Percentiles rank a stretch among this genome's conserved stretches.
These are phyloP conservation scores for Equus quagga DNA, from an alignment of 2,113 vertebrate species.

Conservation along the genomic window DNA sequence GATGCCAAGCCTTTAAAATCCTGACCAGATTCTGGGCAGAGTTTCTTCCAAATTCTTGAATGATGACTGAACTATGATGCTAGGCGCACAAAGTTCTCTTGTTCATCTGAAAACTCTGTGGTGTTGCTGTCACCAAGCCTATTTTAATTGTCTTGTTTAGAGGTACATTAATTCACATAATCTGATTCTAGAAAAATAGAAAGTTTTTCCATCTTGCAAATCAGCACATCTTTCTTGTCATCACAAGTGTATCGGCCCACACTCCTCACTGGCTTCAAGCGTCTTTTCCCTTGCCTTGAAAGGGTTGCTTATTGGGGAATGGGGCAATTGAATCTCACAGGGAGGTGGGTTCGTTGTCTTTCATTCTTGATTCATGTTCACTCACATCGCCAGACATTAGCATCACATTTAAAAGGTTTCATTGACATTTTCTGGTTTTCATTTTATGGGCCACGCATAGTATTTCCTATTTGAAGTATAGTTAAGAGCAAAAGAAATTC, in stretches of 20 bases:
- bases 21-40: neutral
- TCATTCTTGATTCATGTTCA: neutral
- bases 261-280: neutral
- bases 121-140: neutral
- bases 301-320: neutral
- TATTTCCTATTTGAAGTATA: neutral
- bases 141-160: neutral
- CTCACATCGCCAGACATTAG: neutral
- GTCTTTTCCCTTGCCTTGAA: neutral
- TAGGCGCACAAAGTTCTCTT: neutral
- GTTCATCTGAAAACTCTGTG: neutral
- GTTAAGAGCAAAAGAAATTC: neutral
- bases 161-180: neutral
- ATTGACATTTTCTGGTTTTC: neutral
- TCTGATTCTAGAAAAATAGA: neutral
- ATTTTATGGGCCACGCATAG: neutral
- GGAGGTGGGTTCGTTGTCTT: neutral
- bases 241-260: fast-evolving
- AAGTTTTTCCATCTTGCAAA: neutral
- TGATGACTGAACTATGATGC: neutral
- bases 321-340: neutral
- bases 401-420: constrained; percentile 9
- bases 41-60: neutral
- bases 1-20: neutral
- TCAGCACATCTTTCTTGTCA: neutral